Evolutionary conservation across 92 coral and sea anemone genomes (phyloP), one percentile per base, ranked within the genome.

Genomic region (Actinostola sp.): DNA sequence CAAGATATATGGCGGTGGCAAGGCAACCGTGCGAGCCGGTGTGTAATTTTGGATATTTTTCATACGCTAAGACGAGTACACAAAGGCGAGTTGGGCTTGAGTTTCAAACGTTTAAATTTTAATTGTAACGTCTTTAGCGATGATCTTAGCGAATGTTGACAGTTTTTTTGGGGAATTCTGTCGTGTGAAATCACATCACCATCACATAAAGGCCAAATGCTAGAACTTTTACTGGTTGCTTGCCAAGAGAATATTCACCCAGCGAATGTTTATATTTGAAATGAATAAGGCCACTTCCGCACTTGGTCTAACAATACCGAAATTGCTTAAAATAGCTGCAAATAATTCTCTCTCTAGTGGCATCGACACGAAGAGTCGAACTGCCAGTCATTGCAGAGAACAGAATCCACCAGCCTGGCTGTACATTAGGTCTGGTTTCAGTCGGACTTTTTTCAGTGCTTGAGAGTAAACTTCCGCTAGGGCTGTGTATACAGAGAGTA

Each of bases 61-160:
- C 63, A 66, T 36, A 30, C 70, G 62, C 55, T 33, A 63, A 77
- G 66, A 73, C 51, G 32, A 55, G 55, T 48, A 61, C 32, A 45
- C 51, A 73, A 65, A 61, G 72, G 72, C 43, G 52, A 33, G 25
- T 52, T 29, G 39, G 72, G 51, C 77, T 76, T 57, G 30, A n/a
- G 72, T 63, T 76, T 64, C 67, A 84, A 87, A 85, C 84, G 70
- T 81, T 81, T 81, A 89, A 89, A 87, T 33, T 77, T 85, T 78
- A 86, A 89, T 85, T 89, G 70, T 63, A 44, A 59, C 71, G 69
- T 86, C 82, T 87, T 62, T 83, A 63, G 63, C 63, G 87, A 90
- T 90, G 92, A 86, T 86, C 79, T 82, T 46, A 86, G 73, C 46
- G 52, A 61, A 57, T 63, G 68, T 28, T 86, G 92, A 81, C 92